Evolutionary conservation across 2,113 vertebrate genomes (phyloP), one percentile per base, ranked within the genome.

Genomic region (Amazona vittata): DNA sequence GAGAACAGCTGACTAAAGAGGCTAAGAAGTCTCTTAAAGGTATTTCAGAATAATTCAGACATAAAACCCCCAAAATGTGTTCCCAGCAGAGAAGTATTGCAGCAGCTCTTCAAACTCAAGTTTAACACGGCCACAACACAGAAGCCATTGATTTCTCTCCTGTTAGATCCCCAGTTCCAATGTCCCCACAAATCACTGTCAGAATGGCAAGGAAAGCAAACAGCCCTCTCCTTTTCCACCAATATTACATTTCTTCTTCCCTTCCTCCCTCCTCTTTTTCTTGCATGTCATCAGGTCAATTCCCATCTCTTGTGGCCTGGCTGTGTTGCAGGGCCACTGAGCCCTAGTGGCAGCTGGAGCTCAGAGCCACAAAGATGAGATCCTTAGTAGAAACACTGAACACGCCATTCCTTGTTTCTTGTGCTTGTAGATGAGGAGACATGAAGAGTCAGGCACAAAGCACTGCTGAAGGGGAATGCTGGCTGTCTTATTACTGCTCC

Each of bases 381-480:
- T 6, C 69, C 46, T n/a, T 28, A n/a, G 6, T 20, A 88, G 43
- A 89, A 65, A 21, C 28, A 6, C 31, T 14, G n/a, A 22, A 50
- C 7, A 5, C 0, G 21, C 20, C 12, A 3, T 8, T 12, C 74
- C 65, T 21, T 39, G 4, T n/a, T 84, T 41, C 60, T 24, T 2
- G 0, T 15, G 28, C 21, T 37, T 18, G 10, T 26, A 12, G 39
- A 33, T 5, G 39, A 65, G 65, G 9, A 15, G 22, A 4, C 11
- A 44, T 0, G 0, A 28, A 17, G 47, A 55, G 28, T 8, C 7
- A 14, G 26, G n/a, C 20, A 4, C 1, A 15, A 43, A 65, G 50
- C 31, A 7, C 59, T 39, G 77, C 73, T 57, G 24, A 21, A 67
- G 24, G 55, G 21, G 12, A 84, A 18, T 37, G 10, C 24, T 1